A percentile compares a stretch with the other conserved stretches of the same genome.
phyloP scores from a whole-genome alignment of 2,113 vertebrate species.

The Tyrannus savana region DNA sequence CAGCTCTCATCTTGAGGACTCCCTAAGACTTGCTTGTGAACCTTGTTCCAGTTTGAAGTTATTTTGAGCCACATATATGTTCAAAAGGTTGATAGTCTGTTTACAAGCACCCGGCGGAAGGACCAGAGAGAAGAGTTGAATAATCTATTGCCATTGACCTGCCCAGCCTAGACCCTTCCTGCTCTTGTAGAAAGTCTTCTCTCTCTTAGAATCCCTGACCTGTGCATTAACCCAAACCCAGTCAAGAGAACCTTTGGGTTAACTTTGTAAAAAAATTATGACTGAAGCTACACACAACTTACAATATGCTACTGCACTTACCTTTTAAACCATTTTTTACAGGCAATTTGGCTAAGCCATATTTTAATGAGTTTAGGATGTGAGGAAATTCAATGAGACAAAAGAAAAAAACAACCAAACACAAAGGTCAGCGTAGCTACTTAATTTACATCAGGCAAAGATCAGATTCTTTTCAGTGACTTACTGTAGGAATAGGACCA shows the following conservation, averaged over 20 bases:
- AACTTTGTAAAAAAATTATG: neutral
- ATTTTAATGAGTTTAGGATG: slow-evolving; percentile 38
- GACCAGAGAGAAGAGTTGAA: neutral
- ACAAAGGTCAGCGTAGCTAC: slow-evolving; percentile 1
- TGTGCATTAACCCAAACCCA: accelerated
- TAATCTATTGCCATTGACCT: neutral
- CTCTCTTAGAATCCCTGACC: neutral
- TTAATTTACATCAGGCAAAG: neutral
- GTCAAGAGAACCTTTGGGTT: neutral
- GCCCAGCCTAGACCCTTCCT: neutral
- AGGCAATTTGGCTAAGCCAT: neutral
- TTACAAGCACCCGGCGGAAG: neutral
- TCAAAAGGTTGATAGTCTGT: neutral
- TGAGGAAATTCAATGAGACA: neutral
- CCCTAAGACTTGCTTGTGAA: neutral
- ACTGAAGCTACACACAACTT: neutral
- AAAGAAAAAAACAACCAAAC: neutral
- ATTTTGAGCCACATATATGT: neutral
- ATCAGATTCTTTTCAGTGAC: neutral
- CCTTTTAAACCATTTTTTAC: neutral
- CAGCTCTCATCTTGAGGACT: neutral
- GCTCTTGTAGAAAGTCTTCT: neutral
- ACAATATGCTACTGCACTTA: neutral
- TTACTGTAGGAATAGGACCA: neutral
- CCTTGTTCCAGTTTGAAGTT: neutral